phyloP scores from a whole-genome alignment of 2,888 invertebrate genomes.

The Malthinus flaveolus region DNA sequence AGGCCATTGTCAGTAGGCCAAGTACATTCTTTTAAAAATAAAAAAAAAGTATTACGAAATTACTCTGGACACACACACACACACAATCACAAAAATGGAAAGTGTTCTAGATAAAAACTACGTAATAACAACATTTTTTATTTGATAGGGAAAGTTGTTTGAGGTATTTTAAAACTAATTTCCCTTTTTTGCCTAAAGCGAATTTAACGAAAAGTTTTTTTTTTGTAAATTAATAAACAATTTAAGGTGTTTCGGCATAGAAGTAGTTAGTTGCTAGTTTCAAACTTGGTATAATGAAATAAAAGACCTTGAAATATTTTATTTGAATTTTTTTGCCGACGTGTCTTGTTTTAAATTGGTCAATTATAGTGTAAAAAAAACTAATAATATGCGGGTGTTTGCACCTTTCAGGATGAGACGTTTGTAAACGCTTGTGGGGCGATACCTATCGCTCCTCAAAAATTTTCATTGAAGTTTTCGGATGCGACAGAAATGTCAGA shows the following conservation, averaged over 20 bases:
- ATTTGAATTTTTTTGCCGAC: too few species aligned
- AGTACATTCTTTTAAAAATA: constrained; percentile 40
- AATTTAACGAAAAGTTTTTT: constrained; percentile 6
- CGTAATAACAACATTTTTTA: constrained; percentile 9
- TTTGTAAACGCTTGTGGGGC: too few species aligned
- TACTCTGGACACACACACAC: constrained; percentile 17
- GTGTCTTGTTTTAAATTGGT: too few species aligned
- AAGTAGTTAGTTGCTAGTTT: constrained; percentile 7
- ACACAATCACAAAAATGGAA: constrained; percentile 50
- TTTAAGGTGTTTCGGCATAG: background rate
- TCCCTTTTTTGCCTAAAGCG: constrained; percentile 8
- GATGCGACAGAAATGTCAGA: too few species aligned
- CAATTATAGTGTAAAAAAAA: too few species aligned
- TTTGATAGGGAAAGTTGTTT: constrained; percentile 24
- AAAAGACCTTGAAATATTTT: constrained; percentile 11
- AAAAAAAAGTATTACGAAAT: constrained; percentile 42
- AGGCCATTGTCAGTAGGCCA: constrained; percentile 55
- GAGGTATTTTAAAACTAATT: constrained; percentile 8
- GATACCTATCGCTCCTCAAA: too few species aligned
- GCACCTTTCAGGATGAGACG: too few species aligned
- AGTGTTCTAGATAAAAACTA: constrained; percentile 42
- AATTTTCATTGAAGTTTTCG: too few species aligned
- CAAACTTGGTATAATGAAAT: background rate
- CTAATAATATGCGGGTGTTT: too few species aligned
- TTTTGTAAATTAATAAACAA: background rate